These are phyloP conservation scores for Drosophila trapezifrons DNA, from an alignment of 1,140 invertebrate species.

Conservation along the genomic window DNA sequence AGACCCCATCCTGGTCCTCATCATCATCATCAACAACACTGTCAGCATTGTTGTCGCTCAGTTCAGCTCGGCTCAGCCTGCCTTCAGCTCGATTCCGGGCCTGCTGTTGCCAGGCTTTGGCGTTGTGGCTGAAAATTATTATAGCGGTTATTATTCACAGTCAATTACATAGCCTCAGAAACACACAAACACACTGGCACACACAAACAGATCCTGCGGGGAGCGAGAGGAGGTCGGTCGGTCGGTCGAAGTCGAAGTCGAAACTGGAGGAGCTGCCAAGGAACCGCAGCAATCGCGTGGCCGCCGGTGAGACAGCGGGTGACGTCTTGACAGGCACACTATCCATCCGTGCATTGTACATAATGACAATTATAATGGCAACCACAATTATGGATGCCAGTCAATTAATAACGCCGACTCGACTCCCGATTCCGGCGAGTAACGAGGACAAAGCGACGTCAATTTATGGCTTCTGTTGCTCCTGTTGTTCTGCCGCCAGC, in stretches of 20 bases:
- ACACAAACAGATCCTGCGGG: constrained; percentile 3
- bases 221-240: background rate
- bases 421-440: constrained; percentile 37
- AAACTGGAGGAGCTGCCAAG: constrained; percentile 23
- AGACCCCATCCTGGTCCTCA: constrained; percentile 17
- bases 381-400: constrained; percentile 80
- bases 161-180: constrained; percentile 77
- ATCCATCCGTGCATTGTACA: constrained; percentile 77
- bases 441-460: constrained; percentile 36
- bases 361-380: constrained; percentile 83
- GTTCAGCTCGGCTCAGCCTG: background rate
- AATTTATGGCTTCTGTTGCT: constrained; percentile 36
- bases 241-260: background rate
- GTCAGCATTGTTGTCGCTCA: constrained; percentile 45
- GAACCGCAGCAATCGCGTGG: constrained; percentile 44
- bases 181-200: constrained; percentile 35
- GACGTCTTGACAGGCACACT: constrained; percentile 77
- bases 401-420: constrained; percentile 74
- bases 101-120: constrained; percentile 42
- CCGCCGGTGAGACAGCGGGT: constrained; percentile 52
- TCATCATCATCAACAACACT: constrained; percentile 76
- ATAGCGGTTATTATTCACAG: constrained; percentile 83
- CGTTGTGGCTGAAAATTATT: constrained; percentile 79
- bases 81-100: constrained; percentile 42
- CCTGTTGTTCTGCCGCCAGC: constrained; percentile 7